Evolutionary conservation across 1,140 invertebrate genomes (phyloP), one percentile per base, ranked within the genome.

Genomic region (Euura saliciscinereae): DNA sequence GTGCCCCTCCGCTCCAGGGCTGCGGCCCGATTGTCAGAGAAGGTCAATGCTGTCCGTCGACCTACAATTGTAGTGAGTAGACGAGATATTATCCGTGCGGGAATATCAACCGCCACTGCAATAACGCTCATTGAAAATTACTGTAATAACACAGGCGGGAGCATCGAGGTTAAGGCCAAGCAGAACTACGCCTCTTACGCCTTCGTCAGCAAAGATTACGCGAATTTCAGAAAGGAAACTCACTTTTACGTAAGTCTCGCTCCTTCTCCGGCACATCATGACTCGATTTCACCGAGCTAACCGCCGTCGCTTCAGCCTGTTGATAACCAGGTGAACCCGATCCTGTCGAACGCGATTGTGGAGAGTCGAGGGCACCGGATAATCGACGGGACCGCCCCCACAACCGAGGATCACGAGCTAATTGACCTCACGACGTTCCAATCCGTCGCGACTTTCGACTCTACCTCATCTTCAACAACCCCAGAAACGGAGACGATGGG

Each of bases 41-140:
- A 70, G 94, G 94, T 43, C 92, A 95, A 80, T 96, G 95, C 83
- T 96, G 95, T 83, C 94, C 95, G 42, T 92, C 93, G 64, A 94
- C 93, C 78, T 96, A 96, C 79, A 92, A 94, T 76, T 96, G 94
- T 78, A 91, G 92, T 90, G 88, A 90, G 89, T 91, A 82, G 75
- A 28, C 28, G 28, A 28, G 28, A 28, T 28, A 28, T 28, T 28
- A 28, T 28, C 78, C 65, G 51, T 59, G 46, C 7, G 46, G 28
- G n/a, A 7, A 51, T n/a, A 51, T 2, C 7, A 8, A 51, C 51
- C 10, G 51, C 3, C 51, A 59, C 2, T 8, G 8, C 8, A n/a
- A 59, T 59, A 59, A n/a, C 51, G 51, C 13, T 8, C 13, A n/a
- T 59, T 59, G 51, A 8, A n/a, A 59, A 59, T 6, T 59, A 11